Conservation (phyloP, 2,113 vertebrate genomes). For the Isichthys henryi region DNA sequence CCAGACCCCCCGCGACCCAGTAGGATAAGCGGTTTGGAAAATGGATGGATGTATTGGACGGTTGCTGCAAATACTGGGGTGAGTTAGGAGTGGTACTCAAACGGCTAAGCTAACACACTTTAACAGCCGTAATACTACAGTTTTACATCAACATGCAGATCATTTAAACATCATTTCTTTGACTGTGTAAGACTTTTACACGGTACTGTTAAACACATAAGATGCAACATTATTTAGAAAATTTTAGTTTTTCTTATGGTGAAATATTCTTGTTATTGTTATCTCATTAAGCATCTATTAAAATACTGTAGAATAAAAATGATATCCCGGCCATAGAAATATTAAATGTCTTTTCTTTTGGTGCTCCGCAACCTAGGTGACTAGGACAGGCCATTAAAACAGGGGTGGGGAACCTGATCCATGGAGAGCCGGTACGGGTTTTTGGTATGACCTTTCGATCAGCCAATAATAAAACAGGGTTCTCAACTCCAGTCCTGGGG, state of each 20-base stretch:
- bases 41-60: too few species aligned
- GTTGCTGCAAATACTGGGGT: neutral
- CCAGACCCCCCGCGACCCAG: too few species aligned
- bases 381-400: neutral
- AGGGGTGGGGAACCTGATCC: too few species aligned
- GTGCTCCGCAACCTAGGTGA: neutral
- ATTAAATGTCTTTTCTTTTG: neutral
- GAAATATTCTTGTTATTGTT: too few species aligned
- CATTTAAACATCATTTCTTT: neutral
- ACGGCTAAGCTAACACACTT: neutral
- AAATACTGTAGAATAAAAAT: neutral
- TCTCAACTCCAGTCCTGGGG: too few species aligned
- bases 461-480: too few species aligned
- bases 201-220: neutral
- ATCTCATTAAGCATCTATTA: neutral
- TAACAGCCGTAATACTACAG: neutral
- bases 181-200: neutral
- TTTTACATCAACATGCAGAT: neutral
- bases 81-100: neutral
- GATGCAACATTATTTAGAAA: neutral
- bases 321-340: neutral
- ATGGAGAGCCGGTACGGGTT: too few species aligned
- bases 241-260: neutral
- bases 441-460: too few species aligned
- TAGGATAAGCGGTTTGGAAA: too few species aligned